Conservation (phyloP, 64 coral and sea anemone species). For the Orbicella faveolata region DNA sequence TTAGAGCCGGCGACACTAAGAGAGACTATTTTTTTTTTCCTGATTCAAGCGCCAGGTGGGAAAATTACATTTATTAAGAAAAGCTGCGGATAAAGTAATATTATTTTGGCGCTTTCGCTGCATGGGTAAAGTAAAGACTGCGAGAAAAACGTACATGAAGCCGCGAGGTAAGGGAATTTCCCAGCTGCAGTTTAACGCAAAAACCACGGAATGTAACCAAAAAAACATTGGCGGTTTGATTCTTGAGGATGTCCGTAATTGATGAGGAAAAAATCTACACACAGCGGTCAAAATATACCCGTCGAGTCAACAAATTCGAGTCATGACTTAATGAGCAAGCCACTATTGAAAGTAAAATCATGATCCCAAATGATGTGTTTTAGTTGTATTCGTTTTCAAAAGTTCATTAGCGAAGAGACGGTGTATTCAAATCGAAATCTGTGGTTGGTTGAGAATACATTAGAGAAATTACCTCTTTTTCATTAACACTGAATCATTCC, state of each 20-base stretch:
- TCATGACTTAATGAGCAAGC: background rate
- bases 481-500: background rate
- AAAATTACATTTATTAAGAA: background rate
- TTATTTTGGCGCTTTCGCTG: background rate
- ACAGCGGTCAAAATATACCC: background rate
- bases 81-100: background rate
- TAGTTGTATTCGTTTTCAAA: background rate
- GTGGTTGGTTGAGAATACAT: background rate
- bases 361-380: background rate
- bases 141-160: background rate
- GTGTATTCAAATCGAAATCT: background rate
- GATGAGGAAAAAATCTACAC: background rate
- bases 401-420: background rate
- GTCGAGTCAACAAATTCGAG: background rate
- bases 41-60: background rate
- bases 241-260: background rate
- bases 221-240: background rate
- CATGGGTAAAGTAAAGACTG: background rate
- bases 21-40: background rate
- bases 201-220: conserved; percentile 1
- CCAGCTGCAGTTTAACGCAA: background rate
- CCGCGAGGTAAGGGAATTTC: background rate
- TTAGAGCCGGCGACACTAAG: background rate
- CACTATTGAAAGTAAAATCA: background rate
- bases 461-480: background rate